A percentile compares a stretch with the other conserved stretches of the same genome.
Conservation (phyloP, 2,888 invertebrate genomes). For the Andrena haemorrhoa region DNA sequence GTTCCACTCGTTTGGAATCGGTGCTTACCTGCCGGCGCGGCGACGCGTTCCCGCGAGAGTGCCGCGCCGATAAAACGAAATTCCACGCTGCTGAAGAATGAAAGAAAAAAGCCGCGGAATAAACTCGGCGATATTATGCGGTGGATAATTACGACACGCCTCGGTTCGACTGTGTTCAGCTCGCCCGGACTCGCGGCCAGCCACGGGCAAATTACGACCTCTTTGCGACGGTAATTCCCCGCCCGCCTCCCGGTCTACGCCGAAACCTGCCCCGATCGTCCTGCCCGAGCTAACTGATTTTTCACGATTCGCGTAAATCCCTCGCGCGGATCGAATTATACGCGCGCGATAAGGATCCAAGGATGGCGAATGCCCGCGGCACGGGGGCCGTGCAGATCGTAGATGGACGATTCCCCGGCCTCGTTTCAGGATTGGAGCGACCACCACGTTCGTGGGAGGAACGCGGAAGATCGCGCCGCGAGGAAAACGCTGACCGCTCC, state of each 20-base stretch:
- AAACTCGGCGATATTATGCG: slow-evolving; percentile 56
- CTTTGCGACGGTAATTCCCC: slow-evolving; percentile 26
- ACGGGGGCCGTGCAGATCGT: neutral
- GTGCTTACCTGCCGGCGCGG: slow-evolving; percentile 5
- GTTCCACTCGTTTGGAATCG: slow-evolving; percentile 27
- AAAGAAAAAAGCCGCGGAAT: slow-evolving; percentile 12
- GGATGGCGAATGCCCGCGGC: neutral
- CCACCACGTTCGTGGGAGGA: slow-evolving; percentile 42
- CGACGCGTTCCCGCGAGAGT: slow-evolving; percentile 2
- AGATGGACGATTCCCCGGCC: slow-evolving; percentile 24
- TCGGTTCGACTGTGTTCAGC: slow-evolving; percentile 1
- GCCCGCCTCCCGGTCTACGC: slow-evolving; percentile 12
- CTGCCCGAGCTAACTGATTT: slow-evolving; percentile 41
- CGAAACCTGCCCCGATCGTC: slow-evolving; percentile 21
- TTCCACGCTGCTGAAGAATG: slow-evolving; percentile 28
- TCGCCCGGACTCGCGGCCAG: neutral
- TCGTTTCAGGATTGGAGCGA: neutral
- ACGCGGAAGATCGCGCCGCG: slow-evolving; percentile 71
- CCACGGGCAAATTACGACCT: slow-evolving; percentile 30
- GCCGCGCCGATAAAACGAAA: slow-evolving; percentile 52
- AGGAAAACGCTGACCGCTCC: slow-evolving; percentile 73
- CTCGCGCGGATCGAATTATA: slow-evolving; percentile 28
- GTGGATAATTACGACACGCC: slow-evolving; percentile 42
- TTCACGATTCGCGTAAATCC: slow-evolving; percentile 38
- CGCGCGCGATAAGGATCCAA: slow-evolving; percentile 39